Evolutionary conservation across 2,113 vertebrate species (phyloP), one percentile per base, ranked within the genome.

Genomic region (Pheucticus melanocephalus): DNA sequence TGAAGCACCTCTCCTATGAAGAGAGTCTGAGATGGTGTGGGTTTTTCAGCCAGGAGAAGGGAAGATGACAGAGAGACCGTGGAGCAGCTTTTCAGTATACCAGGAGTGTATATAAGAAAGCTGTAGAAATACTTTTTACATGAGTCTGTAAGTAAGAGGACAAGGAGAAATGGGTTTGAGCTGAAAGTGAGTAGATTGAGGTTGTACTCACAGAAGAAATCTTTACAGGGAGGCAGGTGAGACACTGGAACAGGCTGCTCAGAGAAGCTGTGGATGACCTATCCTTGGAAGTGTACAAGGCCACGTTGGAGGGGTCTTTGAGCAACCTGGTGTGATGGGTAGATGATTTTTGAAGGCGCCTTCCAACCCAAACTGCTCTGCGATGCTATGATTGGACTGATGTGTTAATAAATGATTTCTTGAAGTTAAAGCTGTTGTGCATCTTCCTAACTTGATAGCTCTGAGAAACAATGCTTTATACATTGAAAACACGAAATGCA

Each of bases 331-430:
- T 51, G 4, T 73, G 4, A 12, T 45, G 22, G 22, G 37, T 47
- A 39, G 23, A 3, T 51, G 30, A 8, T 44, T 31, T 68, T 59
- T 76, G 10, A 63, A 63, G n/a, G 25, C 76, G 15, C 12, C 9
- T 40, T 81, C 40, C 23, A 78, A 11, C 15, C 25, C 50, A 42
- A 0, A 51, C 20, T 39, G 3, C 40, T 50, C 10, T 71, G 40
- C 47, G 23, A 40, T 60, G 54, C 23, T 37, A 0, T 59, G 56
- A 33, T 24, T 39, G 51, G 45, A 82, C 23, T 57, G 77, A 60
- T 95, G 84, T 94, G 37, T 33, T 57, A 86, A 3, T 91, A 50
- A 66, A 33, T 94, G 40, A 30, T 88, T 92, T 79, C 42, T 37
- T 42, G 42, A 73, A 88, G 59, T 90, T 92, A 73, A 96, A 90